Base-by-base conservation (phyloP, 2,113 vertebrate genomes). In the Chascanopsetta lugubris region DNA sequence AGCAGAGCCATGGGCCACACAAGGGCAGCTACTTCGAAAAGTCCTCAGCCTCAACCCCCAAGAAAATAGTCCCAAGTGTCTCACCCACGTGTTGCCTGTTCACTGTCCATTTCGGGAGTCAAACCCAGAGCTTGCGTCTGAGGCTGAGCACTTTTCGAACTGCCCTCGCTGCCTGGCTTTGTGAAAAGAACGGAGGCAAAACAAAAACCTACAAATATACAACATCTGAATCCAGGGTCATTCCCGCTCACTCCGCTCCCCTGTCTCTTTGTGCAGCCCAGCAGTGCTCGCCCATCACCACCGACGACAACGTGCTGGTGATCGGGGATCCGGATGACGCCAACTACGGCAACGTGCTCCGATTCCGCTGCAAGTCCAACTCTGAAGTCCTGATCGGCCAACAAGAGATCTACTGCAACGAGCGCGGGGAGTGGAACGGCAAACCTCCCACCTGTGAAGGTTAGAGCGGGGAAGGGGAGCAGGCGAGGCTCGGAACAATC, bases 261-360 rank as follows among this genome's bases (percentile, higher is more conserved):
- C 2, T 58, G 4, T 70, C 50, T 59, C 20, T 59, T 0, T 24
- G 26, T 71, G 17, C 61, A 92, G 91, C 80, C 6, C 49, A 69
- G 2, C 72, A 40, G 50, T 93, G 92, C 61, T 61, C 64, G 18
- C 0, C 6, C 6, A 26, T 90, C 34, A 1, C 3, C 6, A 43
- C 71, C 15, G 3, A 5, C 0, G 0, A 1, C 0, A 63, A 54
- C 8, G 51, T 92, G 5, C 54, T 24, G 3, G 61, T 85, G 42
- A 9, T 8, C 0, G 91, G 92, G 9, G 80, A 91, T 61, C 11
- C 17, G 17, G 80, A 89, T 2, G 81, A 83, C 1, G 79, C 85
- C 8, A 65, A 38, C 11, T 85, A 22, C 43, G 85, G 85, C n/a
- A 87, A 89, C 30, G 79, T 89, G 20, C 1, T 92, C 45, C 67